phyloP scores from a whole-genome alignment of 2,888 invertebrate genomes.

The Morpho achilles region DNA sequence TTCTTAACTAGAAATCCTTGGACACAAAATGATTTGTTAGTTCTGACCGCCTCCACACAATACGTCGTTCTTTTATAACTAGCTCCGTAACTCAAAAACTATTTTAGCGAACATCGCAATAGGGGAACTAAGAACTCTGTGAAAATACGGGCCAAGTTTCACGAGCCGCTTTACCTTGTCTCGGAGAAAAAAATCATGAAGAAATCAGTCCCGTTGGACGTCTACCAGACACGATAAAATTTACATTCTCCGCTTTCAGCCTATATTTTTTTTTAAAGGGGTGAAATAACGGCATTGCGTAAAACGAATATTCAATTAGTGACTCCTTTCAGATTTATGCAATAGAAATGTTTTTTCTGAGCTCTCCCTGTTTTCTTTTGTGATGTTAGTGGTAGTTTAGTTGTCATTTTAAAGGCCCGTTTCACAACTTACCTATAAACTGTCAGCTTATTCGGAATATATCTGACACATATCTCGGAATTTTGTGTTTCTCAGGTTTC shows the following conservation, averaged over 20 bases:
- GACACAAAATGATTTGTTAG: constrained; percentile 24
- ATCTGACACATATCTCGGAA: too few species aligned
- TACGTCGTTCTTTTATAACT: constrained; percentile 53
- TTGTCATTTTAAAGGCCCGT: background rate
- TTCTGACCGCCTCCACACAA: constrained; percentile 20
- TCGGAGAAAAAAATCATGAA: constrained; percentile 53
- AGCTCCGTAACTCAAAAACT: constrained; percentile 66
- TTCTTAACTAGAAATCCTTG: constrained; percentile 1
- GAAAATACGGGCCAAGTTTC: constrained; percentile 73
- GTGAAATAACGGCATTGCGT: constrained; percentile 71
- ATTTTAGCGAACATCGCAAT: constrained; percentile 66
- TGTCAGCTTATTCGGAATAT: too few species aligned
- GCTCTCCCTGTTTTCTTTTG: constrained; percentile 35
- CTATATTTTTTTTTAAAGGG: constrained; percentile 76
- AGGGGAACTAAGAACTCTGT: constrained; percentile 53
- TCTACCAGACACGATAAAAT: constrained; percentile 70
- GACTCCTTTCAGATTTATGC: constrained; percentile 65
- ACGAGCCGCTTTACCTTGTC: constrained; percentile 53
- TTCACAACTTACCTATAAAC: too few species aligned
- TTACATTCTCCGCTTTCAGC: constrained; percentile 73
- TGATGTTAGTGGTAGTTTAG: constrained; percentile 15
- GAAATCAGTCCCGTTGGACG: constrained; percentile 44
- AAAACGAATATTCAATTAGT: constrained; percentile 77
- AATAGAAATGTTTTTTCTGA: constrained; percentile 44
- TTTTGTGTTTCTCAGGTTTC: too few species aligned